Percentiles rank a stretch among this genome's conserved stretches.
Evolutionary conservation across 2,888 invertebrate species (phyloP).

Genomic region (Magallana nippona): DNA sequence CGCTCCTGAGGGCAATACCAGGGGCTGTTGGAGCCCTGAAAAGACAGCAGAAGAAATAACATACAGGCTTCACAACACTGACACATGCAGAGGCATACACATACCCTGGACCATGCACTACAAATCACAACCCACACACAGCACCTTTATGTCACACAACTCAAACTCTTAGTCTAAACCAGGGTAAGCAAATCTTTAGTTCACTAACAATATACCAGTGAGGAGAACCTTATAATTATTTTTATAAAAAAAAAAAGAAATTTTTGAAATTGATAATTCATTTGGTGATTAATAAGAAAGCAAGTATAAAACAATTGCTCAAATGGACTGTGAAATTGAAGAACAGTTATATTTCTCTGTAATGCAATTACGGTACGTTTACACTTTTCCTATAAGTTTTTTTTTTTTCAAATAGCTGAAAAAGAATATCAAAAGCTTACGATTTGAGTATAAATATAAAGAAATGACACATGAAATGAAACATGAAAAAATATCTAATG

Average conservation of each 20-base stretch:
- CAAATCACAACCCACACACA: slow-evolving; percentile 6
- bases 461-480: slow-evolving; percentile 51
- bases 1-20: slow-evolving; percentile 61
- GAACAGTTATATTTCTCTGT: no score
- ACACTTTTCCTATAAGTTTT: no score
- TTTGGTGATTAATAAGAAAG: no score
- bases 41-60: slow-evolving; percentile 10
- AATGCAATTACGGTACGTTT: no score
- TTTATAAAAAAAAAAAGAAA: no score
- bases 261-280: no score
- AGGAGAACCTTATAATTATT: no score
- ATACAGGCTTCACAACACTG: slow-evolving; percentile 8
- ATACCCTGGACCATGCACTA: slow-evolving; percentile 20
- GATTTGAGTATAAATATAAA: slow-evolving; percentile 21
- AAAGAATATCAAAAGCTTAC: not conserved
- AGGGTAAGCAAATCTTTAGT: no score
- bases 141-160: not conserved
- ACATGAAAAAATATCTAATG: slow-evolving; percentile 10
- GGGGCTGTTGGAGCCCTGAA: slow-evolving; percentile 62
- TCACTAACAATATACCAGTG: no score
- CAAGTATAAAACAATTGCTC: no score
- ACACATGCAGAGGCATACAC: slow-evolving; percentile 5
- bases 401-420: not conserved
- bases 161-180: not conserved
- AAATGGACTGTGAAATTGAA: no score